Evolutionary conservation across 30 jellyfish, hydroid and myxozoan species (phyloP), one percentile per base, ranked within the genome.

Genomic region (Morbakka virulenta): DNA sequence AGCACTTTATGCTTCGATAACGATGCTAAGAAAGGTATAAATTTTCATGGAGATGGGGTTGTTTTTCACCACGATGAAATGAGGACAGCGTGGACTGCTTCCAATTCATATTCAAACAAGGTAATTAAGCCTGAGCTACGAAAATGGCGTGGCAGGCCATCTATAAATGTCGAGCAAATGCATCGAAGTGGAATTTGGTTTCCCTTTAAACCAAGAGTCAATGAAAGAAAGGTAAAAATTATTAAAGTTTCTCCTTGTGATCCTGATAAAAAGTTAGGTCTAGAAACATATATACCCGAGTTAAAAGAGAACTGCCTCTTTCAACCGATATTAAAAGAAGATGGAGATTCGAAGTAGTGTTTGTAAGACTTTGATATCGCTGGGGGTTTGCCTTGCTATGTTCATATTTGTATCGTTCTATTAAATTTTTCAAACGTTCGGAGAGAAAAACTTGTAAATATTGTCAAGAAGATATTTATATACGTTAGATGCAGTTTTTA

Each of bases 181-280:
- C 57, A 41, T 9, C 9, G 57, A 17, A 41, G 57, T 41, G 57
- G 57, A 41, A 6, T 41, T 41, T 80, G 92, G 92, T 33, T 80
- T 52, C 92, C 84, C 4, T 61, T 69, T 6, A 67, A 67, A 28
- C 28, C 70, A 32, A 67, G 82, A 22, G 69, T 65, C 4, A 30
- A 69, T 12, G 85, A 70, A 32, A 67, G 77, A 35, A 80, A 61
- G 69, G 78, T 80, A n/a, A 80, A 80, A 62, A 33, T 80, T 1
- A 80, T 80, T 23, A 65, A 76, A 24, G 75, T 80, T 6, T 32
- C 84, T 21, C 92, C 92, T 13, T 28, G 69, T 1, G 69, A 80
- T 25, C 71, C 22, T 2, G 35, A 50, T 4, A 76, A 62, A 6
- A 62, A 36, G 52, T 20, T 53, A 1, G 29, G 17, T 0, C 17